These are phyloP conservation scores for Decapterus maruadsi DNA, from an alignment of 2,797 vertebrate species.

Conservation along the genomic window DNA sequence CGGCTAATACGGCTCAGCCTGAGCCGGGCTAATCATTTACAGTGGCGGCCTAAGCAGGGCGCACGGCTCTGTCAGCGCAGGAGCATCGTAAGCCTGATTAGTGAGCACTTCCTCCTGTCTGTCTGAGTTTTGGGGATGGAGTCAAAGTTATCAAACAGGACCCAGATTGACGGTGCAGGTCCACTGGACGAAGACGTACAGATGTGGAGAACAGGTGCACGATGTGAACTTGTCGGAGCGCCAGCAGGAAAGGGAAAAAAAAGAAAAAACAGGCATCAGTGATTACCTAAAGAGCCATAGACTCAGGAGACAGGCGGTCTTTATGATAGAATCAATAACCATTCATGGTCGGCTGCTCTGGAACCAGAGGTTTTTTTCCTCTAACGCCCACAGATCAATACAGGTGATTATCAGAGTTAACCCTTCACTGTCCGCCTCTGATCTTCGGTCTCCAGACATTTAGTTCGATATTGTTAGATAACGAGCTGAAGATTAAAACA, in stretches of 20 bases:
- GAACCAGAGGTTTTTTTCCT: constrained; percentile 65
- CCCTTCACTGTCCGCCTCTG: constrained; percentile 64
- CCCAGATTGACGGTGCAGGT: constrained; percentile 7
- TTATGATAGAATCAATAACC: constrained; percentile 81
- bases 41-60: constrained; percentile 83
- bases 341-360: constrained; percentile 76
- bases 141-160: constrained; percentile 16
- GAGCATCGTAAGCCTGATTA: constrained; percentile 95
- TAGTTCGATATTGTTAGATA: constrained; percentile 55
- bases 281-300: constrained; percentile 76
- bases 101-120: constrained; percentile 65
- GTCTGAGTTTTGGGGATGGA: constrained; percentile 15
- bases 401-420: constrained; percentile 81
- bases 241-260: not conserved
- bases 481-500: constrained; percentile 60
- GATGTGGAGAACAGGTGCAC: constrained; percentile 50
- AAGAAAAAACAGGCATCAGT: constrained; percentile 57
- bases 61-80: constrained; percentile 89
- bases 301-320: constrained; percentile 70
- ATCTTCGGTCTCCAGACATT: constrained; percentile 57
- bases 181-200: constrained; percentile 1
- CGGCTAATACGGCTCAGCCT: constrained; percentile 76
- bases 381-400: constrained; percentile 76
- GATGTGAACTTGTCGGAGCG: constrained; percentile 54
- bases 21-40: constrained; percentile 90